A percentile compares a stretch with the other conserved stretches of the same genome.
Conservation (phyloP, 1,140 invertebrate species). For the Phymorhynchus buccinoides region DNA sequence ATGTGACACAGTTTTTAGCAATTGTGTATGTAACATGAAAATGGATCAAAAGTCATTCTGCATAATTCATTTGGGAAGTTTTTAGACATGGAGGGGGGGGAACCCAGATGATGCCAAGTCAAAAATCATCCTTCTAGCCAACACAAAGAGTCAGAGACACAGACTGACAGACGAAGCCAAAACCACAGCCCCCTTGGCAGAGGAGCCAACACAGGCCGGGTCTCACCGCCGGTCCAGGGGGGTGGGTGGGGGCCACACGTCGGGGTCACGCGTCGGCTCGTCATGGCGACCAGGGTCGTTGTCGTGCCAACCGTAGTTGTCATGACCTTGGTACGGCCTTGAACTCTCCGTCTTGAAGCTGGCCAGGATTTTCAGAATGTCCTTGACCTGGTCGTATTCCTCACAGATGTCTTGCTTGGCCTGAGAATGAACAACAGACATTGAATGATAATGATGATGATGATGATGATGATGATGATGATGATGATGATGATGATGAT, state of each 20-base stretch:
- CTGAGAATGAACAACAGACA: slow-evolving; percentile 72
- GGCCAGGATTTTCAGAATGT: slow-evolving; percentile 81
- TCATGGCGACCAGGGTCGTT: slow-evolving; percentile 74
- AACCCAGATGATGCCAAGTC: no score
- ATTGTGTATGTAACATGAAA: no score
- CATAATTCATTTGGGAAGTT: no score
- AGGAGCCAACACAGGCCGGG: neutral
- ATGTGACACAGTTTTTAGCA: no score
- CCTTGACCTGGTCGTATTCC: slow-evolving; percentile 93
- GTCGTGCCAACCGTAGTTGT: slow-evolving; percentile 44
- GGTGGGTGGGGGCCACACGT: slow-evolving; percentile 90
- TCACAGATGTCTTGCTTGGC: slow-evolving; percentile 90
- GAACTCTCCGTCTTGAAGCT: slow-evolving; percentile 78
- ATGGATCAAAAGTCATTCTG: no score
- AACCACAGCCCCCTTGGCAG: no score
- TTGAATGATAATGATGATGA: neutral
- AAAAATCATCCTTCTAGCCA: no score
- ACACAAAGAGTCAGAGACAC: no score
- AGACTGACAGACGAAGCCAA: no score
- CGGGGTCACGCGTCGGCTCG: slow-evolving; percentile 79
- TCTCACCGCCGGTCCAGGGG: slow-evolving; percentile 83
- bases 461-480: no score
- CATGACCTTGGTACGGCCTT: slow-evolving; percentile 33
- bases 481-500: no score
- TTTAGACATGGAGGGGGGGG: no score